Evolutionary conservation across 2,113 vertebrate species (phyloP).

Genomic region (Ammodytes dubius): DNA sequence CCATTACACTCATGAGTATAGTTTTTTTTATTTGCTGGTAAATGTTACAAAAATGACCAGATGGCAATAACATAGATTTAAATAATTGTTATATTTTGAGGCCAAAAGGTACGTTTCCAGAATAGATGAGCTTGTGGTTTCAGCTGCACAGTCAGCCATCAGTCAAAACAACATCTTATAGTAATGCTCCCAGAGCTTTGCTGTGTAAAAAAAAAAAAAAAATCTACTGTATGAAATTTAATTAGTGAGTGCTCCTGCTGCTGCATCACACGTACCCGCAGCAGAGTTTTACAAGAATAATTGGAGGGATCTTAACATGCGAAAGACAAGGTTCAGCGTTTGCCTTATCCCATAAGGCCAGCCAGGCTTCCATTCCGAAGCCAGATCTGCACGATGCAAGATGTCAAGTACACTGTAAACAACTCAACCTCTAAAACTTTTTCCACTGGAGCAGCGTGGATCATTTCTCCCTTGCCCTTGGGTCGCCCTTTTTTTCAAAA

Average conservation of each 20-base stretch:
- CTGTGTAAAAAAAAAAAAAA: background rate
- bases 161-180: background rate
- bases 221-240: background rate
- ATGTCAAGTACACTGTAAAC: conserved; percentile 50
- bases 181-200: background rate
- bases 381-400: conserved; percentile 37
- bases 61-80: conserved; percentile 6
- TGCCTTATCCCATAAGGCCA: conserved; percentile 36
- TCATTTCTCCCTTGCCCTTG: background rate
- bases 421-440: conserved; percentile 36
- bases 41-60: conserved; percentile 19
- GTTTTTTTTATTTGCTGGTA: conserved; percentile 4
- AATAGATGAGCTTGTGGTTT: background rate
- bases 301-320: conserved; percentile 43
- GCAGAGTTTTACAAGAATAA: conserved; percentile 16
- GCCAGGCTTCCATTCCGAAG: conserved; percentile 29
- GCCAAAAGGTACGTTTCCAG: background rate
- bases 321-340: conserved; percentile 44
- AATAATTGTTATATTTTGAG: conserved; percentile 3
- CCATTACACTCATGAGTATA: conserved; percentile 1
- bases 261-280: conserved; percentile 3
- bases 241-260: conserved; percentile 27
- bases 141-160: background rate
- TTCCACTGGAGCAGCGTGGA: conserved; percentile 35
- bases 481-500: conserved; percentile 17